phyloP scores from a whole-genome alignment of 2,797 vertebrate genomes.

The Siniperca obscura region DNA sequence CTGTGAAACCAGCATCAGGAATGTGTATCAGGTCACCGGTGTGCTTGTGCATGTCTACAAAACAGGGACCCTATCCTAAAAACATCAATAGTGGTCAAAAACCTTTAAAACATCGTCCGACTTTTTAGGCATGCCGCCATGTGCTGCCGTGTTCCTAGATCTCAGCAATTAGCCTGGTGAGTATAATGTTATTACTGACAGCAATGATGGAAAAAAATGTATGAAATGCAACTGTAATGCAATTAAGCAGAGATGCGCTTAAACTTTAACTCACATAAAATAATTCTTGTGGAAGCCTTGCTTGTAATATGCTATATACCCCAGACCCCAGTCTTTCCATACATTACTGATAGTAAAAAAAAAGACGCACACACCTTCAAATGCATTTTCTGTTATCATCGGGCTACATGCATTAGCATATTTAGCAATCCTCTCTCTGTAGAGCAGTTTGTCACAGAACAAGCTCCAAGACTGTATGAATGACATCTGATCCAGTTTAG shows the following conservation, averaged over 20 bases:
- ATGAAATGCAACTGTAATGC: too few relatives aligned
- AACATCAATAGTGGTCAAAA: not conserved
- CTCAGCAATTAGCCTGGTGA: not conserved
- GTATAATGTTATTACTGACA: not conserved
- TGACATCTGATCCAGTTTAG: conserved; percentile 33
- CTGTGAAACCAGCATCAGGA: not conserved
- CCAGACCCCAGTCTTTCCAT: too few relatives aligned
- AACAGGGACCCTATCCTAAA: not conserved
- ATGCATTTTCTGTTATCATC: conserved; percentile 16
- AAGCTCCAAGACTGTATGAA: conserved; percentile 31
- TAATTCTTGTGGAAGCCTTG: not conserved
- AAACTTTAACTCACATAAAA: not conserved
- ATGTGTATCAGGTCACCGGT: not conserved
- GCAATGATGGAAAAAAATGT: not conserved
- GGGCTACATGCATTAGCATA: conserved; percentile 31
- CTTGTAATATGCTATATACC: not conserved
- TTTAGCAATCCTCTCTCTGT: conserved; percentile 27
- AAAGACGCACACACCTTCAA: conserved; percentile 17
- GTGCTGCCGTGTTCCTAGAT: not conserved
- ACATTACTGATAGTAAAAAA: not conserved
- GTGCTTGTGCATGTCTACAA: not conserved
- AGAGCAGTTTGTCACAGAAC: conserved; percentile 42
- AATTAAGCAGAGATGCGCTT: not conserved
- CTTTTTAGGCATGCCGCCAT: not conserved
- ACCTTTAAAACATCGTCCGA: not conserved